Base-by-base conservation (phyloP, 2,113 vertebrate genomes). In the Hucho hucho region DNA sequence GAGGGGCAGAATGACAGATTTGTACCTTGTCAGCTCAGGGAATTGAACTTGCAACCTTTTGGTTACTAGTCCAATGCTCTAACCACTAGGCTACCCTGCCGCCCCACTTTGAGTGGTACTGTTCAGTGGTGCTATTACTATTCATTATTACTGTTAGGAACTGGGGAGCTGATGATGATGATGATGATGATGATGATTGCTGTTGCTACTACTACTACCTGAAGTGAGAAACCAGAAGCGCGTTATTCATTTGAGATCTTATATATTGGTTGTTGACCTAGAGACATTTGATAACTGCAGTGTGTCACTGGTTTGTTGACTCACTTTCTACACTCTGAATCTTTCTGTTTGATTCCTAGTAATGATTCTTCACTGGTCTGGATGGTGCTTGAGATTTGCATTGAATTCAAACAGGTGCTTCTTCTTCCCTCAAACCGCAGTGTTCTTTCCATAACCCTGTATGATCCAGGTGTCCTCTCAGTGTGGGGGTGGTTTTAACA, bases 261-360 rank as follows among this genome's bases (percentile, higher is more conserved):
- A 9, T 46, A 46, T 9, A 46, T 9, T 46, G 43, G 43, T 81
- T 82, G 73, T 1, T 53, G 76, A 66, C 75, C 46, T 26, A 37
- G 26, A 78, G 68, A 64, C 80, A 74, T 79, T 79, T 25, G n/a
- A 77, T 46, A 77, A 70, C 77, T 74, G 24, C 64, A 65, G 26
- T 65, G 64, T 24, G 25, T 28, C 25, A 65, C 25, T 16, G 28
- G 64, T 4, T 65, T 4, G 6, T 26, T 65, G 3, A 65, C 14
- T 25, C 25, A 65, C 13, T 64, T 25, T 6, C 4, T 24, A 22
- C 24, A 64, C 61, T 65, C 26, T 28, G 64, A 16, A 4, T 28
- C 64, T 28, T 28, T 25, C 14, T 28, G 14, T 65, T 65, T 26
- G 24, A 28, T 65, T 28, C 13, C 25, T 65, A 28, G 12, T 26